A percentile compares a stretch with the other conserved stretches of the same genome.
Conservation (phyloP, 64 coral and sea anemone genomes). For the Montipora sp. region DNA sequence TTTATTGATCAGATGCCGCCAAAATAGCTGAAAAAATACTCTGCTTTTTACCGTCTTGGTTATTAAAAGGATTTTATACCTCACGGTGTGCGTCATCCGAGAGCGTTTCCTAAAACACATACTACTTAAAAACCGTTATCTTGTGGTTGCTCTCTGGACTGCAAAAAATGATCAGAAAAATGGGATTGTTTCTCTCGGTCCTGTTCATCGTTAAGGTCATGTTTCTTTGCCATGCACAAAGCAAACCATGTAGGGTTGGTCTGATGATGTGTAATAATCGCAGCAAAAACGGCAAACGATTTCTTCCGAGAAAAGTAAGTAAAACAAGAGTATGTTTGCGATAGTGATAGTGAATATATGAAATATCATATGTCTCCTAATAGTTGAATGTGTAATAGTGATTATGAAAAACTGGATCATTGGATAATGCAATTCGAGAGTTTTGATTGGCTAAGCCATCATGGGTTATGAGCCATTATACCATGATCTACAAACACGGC, state of each 20-base stretch:
- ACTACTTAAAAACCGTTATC: neutral
- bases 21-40: slow-evolving; percentile 5
- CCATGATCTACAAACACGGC: too few relatives aligned
- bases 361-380: too few relatives aligned
- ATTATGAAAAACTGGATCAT: too few relatives aligned
- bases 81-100: neutral
- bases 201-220: neutral
- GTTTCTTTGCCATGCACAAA: neutral
- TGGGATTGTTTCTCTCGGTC: neutral
- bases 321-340: too few relatives aligned
- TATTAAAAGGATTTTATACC: neutral
- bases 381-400: too few relatives aligned
- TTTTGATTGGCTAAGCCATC: too few relatives aligned
- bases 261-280: slow-evolving; percentile 40
- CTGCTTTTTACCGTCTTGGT: neutral
- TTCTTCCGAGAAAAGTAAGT: neutral
- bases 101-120: neutral
- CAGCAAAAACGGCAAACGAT: slow-evolving; percentile 11
- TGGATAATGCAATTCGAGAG: too few relatives aligned
- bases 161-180: neutral
- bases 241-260: slow-evolving; percentile 23
- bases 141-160: neutral
- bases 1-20: slow-evolving; percentile 9
- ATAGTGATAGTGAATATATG: too few relatives aligned
- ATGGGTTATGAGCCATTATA: too few relatives aligned